Conservation (phyloP, 2,113 vertebrate genomes). For the Percopsis transmontana region DNA sequence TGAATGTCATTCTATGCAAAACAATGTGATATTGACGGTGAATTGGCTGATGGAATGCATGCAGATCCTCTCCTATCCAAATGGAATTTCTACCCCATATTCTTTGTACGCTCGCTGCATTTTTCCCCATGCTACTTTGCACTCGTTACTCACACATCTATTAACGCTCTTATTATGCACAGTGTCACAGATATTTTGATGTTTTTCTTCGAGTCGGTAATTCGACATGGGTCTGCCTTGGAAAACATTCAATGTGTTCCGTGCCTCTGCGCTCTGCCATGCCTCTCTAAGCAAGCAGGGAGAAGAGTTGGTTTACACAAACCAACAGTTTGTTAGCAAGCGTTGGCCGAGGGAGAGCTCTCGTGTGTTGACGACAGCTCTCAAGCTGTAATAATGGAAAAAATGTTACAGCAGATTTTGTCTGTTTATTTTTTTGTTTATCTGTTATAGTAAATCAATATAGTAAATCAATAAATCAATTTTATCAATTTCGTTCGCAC, state of each 20-base stretch:
- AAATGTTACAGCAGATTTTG: constrained; percentile 19
- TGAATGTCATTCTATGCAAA: constrained; percentile 57
- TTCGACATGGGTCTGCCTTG: constrained; percentile 75
- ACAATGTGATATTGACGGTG: constrained; percentile 64
- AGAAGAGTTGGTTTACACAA: constrained; percentile 4
- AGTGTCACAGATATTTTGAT: constrained; percentile 58
- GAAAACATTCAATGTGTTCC: constrained; percentile 75
- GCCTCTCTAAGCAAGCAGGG: constrained; percentile 11
- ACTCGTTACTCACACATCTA: constrained; percentile 58
- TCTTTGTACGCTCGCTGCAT: constrained; percentile 49
- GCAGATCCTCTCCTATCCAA: constrained; percentile 35
- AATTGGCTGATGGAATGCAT: constrained; percentile 53
- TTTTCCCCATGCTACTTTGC: constrained; percentile 60
- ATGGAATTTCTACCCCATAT: constrained; percentile 55
- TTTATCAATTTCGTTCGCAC: no score
- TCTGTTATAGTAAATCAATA: no score
- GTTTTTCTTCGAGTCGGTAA: constrained; percentile 58
- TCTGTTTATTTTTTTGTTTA: not conserved
- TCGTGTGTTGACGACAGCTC: constrained; percentile 46
- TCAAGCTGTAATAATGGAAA: constrained; percentile 53
- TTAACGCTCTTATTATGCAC: constrained; percentile 63
- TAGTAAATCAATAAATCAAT: no score
- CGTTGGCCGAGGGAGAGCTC: not conserved
- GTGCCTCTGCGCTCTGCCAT: constrained; percentile 41
- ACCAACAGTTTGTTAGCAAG: not conserved